Evolutionary conservation across 1,140 invertebrate species (phyloP), one percentile per base, ranked within the genome.

Genomic region (Condylostylus longicornis): DNA sequence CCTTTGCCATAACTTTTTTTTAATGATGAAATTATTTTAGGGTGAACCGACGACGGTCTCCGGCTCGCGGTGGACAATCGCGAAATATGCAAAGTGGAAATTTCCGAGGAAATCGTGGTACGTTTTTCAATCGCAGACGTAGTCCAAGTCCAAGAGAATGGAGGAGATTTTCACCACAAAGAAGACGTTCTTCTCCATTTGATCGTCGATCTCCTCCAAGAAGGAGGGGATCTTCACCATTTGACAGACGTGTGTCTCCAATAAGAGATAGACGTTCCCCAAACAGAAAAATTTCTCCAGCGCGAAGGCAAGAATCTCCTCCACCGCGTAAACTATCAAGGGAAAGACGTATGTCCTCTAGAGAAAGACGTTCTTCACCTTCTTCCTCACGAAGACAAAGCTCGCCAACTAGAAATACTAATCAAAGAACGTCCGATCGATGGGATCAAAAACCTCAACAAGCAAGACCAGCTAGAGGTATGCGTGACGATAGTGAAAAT

Each of bases 31-130:
- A 6, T 25, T 22, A 4, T 6, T 17, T 19, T 27, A 58, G 54
- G 7, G 56, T 56, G 17, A 57, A 57, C 28, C 51, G 58, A 30
- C 52, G 54, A 7, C 47, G 52, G 2, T 58, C 55, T 8, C 55
- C 55, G 7, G 37, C 33, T 15, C 50, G 7, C 7, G 23, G 23
- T 25, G 23, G 23, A 57, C 48, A 25, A 20, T 14, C 12, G 21
- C 20, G 25, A 15, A 46, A 54, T 34, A 57, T 51, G 19, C 47
- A 50, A 12, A 51, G 50, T n/a, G 46, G 47, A 15, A 40, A 47
- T 1, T 35, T 45, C 9, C 35, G 41, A 7, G 36, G 44, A 7
- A 48, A 44, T 14, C 50, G 46, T 23, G 54, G 51, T 29, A 49
- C 52, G 54, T 4, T 47, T 44, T 23, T 54, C 51, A 9, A 52